Evolutionary conservation across 2,888 invertebrate genomes (phyloP), one percentile per base, ranked within the genome.

Genomic region (Cosmorhoe ocellata): DNA sequence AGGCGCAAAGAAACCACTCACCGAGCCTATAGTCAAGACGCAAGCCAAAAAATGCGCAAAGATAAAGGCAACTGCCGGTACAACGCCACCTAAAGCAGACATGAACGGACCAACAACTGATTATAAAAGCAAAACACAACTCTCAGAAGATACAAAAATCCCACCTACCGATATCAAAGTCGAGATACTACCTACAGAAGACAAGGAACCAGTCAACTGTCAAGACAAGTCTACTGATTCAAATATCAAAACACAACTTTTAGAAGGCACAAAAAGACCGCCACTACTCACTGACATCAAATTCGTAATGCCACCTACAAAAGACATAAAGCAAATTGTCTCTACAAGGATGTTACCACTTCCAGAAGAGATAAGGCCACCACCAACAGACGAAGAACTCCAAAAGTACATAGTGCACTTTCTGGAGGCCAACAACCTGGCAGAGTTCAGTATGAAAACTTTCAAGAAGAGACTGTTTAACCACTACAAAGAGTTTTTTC

Each of bases 381-480:
- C 43, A 1, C 38, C 45, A 10, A 37, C 45, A 2, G 37, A 45
- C 8, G 37, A 37, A 5, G 45, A 45, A 7, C 10, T 45, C n/a
- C 24, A 37, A 37, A 31, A 37, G 9, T 45, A 18, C 13, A 22
- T 37, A 5, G 0, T 37, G 1, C 8, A 38, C 1, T 22, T 24
- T 24, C 31, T 45, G 9, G 18, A 31, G 9, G n/a, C 30, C 13
- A 7, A 37, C 2, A 24, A 37, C 12, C 24, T 45, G 1, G 9
- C 8, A 13, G n/a, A 13, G 8, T 3, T 45, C 24, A 37, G 37
- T 4, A 36, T 45, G 1, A 37, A 36, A 27, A 26, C 12, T 3
- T 12, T 39, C 11, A 32, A 38, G 10, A 26, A 38, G 3, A n/a
- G 32, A 14, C 38, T 39, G 13, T 38, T 18, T 4, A 6, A 38